Evolutionary conservation across 1,140 invertebrate genomes (phyloP).

Genomic region (Listronotus bonariensis): DNA sequence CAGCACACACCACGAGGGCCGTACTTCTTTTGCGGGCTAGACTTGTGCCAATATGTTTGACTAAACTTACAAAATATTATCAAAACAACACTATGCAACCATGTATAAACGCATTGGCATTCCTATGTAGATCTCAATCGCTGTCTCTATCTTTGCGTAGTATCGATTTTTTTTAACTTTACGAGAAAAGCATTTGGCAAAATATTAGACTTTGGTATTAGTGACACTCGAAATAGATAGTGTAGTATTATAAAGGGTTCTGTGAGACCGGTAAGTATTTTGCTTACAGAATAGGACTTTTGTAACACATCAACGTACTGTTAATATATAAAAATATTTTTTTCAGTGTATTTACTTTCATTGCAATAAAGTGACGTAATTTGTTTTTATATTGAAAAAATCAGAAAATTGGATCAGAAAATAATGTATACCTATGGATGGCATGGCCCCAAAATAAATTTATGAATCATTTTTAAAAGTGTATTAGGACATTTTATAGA

Average conservation of each 20-base stretch:
- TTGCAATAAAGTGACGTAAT: too few species aligned
- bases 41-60: slow-evolving; percentile 45
- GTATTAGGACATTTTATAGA: too few species aligned
- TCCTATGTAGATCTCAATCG: slow-evolving; percentile 23
- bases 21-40: slow-evolving; percentile 38
- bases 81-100: slow-evolving; percentile 55
- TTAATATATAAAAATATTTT: too few species aligned
- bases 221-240: slow-evolving; percentile 13
- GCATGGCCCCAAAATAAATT: too few species aligned
- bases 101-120: slow-evolving; percentile 52
- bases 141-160: slow-evolving; percentile 16
- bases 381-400: too few species aligned
- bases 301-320: too few species aligned
- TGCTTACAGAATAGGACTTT: slow-evolving; percentile 2
- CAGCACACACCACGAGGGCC: slow-evolving; percentile 38
- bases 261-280: slow-evolving; percentile 18
- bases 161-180: slow-evolving; percentile 4
- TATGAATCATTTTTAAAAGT: too few species aligned
- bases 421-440: too few species aligned
- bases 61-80: slow-evolving; percentile 57
- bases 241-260: slow-evolving; percentile 6
- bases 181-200: neutral
- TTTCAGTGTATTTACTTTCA: too few species aligned
- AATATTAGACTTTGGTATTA: slow-evolving; percentile 1
- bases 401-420: too few species aligned